A percentile compares a stretch with the other conserved stretches of the same genome.
These are phyloP conservation scores for Aspidiotus destructor DNA, from an alignment of 2,888 invertebrate genomes.

Conservation along the genomic window DNA sequence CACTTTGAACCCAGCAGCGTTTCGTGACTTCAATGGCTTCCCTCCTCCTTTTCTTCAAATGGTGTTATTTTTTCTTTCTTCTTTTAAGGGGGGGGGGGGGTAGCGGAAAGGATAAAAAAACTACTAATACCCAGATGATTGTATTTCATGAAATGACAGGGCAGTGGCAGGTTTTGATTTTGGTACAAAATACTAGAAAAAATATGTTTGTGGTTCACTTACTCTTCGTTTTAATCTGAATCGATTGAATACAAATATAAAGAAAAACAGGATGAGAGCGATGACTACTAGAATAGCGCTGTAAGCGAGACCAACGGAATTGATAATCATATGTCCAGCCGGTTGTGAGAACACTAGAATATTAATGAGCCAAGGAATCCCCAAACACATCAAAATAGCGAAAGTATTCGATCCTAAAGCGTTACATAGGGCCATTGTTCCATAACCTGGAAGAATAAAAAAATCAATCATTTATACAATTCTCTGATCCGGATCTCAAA, in stretches of 20 bases:
- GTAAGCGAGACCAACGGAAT: conserved; percentile 33
- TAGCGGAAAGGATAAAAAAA: too few relatives aligned
- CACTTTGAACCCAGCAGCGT: too few relatives aligned
- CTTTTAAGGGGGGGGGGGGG: too few relatives aligned
- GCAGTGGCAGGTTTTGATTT: not conserved
- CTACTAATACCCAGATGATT: not conserved
- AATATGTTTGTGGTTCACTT: not conserved
- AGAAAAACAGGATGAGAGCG: conserved; percentile 18
- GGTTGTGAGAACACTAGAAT: conserved; percentile 40
- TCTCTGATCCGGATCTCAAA: too few relatives aligned
- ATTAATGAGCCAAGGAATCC: conserved; percentile 68
- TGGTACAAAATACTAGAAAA: not conserved
- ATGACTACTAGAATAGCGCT: conserved; percentile 27
- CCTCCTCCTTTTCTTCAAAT: too few relatives aligned
- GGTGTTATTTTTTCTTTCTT: too few relatives aligned
- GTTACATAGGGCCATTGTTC: conserved; percentile 70
- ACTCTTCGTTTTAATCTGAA: conserved; percentile 17
- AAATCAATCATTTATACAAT: not conserved
- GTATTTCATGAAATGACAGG: not conserved
- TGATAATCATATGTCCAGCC: conserved; percentile 28
- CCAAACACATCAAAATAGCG: conserved; percentile 66
- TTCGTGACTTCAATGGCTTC: too few relatives aligned
- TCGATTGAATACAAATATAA: conserved; percentile 16
- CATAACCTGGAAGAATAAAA: conserved; percentile 50
- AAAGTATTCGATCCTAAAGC: conserved; percentile 75